Conservation (phyloP, 2,797 vertebrate genomes). For the Schizopygopsis malacanthus region DNA sequence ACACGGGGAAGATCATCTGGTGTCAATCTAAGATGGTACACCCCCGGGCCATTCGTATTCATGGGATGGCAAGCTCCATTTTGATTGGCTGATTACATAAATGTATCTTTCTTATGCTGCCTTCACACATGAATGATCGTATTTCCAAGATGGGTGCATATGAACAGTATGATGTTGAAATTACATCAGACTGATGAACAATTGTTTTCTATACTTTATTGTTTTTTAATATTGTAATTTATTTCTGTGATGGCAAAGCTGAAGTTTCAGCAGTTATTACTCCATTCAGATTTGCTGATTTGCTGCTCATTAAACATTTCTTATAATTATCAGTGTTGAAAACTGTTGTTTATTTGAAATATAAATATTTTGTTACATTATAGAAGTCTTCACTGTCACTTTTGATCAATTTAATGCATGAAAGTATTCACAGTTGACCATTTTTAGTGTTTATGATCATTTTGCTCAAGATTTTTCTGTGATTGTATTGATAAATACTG, state of each 20-base stretch:
- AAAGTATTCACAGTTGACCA: not conserved
- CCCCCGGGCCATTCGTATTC: not conserved
- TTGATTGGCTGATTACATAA: conserved; percentile 2
- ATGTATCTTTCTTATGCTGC: not conserved
- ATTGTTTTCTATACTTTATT: too few species aligned
- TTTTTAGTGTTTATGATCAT: not conserved
- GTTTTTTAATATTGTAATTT: too few species aligned
- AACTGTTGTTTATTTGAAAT: not conserved
- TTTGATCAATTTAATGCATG: not conserved
- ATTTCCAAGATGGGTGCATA: not conserved
- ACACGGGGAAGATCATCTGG: not conserved
- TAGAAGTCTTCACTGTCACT: not conserved
- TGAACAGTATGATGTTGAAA: not conserved
- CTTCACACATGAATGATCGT: not conserved
- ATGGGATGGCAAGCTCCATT: conserved; percentile 15
- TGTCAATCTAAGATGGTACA: not conserved
- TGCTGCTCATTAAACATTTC: not conserved
- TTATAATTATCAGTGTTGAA: not conserved
- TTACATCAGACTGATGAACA: not conserved
- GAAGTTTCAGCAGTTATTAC: too few species aligned
- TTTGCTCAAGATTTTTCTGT: not conserved
- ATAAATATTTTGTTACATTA: too few species aligned
- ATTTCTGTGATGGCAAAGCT: too few species aligned
- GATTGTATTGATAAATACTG: conserved; percentile 42
- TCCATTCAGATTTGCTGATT: too few species aligned